Conservation (phyloP, 2,113 vertebrate genomes). For the Saccopteryx bilineata region DNA sequence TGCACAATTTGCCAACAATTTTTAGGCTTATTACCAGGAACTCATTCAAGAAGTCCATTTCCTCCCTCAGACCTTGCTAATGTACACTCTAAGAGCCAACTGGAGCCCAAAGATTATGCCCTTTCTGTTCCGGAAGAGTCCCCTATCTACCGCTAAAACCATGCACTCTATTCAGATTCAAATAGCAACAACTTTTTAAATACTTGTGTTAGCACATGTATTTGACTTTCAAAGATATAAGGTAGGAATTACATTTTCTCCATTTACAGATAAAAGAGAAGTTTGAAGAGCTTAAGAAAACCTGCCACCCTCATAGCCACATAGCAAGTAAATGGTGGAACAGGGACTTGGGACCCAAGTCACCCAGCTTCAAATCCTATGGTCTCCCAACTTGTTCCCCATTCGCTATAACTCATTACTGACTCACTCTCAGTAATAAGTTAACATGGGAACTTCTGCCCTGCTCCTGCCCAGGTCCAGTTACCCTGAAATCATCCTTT, state of each 20-base stretch:
- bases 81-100: background rate
- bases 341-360: background rate
- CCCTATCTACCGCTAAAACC: background rate
- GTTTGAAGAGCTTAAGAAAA: background rate
- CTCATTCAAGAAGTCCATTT: background rate
- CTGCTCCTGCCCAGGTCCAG: background rate
- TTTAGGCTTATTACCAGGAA: background rate
- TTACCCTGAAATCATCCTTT: conserved; percentile 56
- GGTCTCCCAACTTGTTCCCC: background rate
- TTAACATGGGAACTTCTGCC: background rate
- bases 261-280: background rate
- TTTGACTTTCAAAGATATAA: background rate
- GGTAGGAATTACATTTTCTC: background rate
- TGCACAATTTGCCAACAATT: background rate
- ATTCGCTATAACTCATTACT: background rate
- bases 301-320: background rate
- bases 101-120: background rate
- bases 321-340: background rate
- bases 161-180: background rate
- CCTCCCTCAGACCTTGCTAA: background rate
- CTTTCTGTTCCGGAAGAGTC: background rate
- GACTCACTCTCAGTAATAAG: background rate
- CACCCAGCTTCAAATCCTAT: too few relatives aligned
- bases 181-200: background rate
- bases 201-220: background rate